These are phyloP conservation scores for Eugnorisma glareosa DNA, from an alignment of 2,888 invertebrate species.

Conservation along the genomic window DNA sequence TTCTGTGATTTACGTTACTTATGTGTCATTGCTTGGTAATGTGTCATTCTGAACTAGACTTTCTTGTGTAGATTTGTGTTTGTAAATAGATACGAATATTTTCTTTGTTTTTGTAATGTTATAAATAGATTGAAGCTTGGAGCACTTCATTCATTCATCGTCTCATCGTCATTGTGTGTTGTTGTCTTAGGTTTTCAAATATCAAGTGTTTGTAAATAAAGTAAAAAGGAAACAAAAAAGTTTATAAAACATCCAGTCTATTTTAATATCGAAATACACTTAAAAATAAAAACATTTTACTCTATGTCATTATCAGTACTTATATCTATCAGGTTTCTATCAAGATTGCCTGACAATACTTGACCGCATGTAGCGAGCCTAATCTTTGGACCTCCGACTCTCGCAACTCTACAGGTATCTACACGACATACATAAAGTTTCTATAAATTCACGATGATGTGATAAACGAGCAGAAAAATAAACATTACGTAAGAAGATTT, in stretches of 20 bases:
- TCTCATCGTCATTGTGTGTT: constrained; percentile 7
- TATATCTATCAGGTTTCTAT: constrained; percentile 43
- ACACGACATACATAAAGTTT: constrained; percentile 63
- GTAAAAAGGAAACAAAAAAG: constrained; percentile 43
- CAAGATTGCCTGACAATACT: constrained; percentile 37
- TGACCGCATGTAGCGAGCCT: constrained; percentile 61
- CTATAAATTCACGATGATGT: constrained; percentile 65
- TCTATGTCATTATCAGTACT: constrained; percentile 39
- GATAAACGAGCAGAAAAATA: constrained; percentile 58
- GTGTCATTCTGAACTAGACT: not conserved
- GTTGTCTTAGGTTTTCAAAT: constrained; percentile 6
- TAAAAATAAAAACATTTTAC: constrained; percentile 43
- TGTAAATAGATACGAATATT: not conserved
- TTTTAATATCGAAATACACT: constrained; percentile 58
- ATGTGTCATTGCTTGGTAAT: constrained; percentile 16
- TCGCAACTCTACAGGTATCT: constrained; percentile 53
- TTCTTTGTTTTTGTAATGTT: not conserved
- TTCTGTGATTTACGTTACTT: constrained; percentile 16
- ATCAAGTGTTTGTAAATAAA: not conserved
- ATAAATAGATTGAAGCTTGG: constrained; percentile 18
- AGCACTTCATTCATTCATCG: constrained; percentile 5
- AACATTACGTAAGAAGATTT: constrained; percentile 57
- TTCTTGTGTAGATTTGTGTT: constrained; percentile 1
- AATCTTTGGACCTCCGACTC: constrained; percentile 60
- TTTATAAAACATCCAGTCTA: constrained; percentile 62